Evolutionary conservation across 2,888 invertebrate species (phyloP).

Genomic region (Idaea dimidiata): DNA sequence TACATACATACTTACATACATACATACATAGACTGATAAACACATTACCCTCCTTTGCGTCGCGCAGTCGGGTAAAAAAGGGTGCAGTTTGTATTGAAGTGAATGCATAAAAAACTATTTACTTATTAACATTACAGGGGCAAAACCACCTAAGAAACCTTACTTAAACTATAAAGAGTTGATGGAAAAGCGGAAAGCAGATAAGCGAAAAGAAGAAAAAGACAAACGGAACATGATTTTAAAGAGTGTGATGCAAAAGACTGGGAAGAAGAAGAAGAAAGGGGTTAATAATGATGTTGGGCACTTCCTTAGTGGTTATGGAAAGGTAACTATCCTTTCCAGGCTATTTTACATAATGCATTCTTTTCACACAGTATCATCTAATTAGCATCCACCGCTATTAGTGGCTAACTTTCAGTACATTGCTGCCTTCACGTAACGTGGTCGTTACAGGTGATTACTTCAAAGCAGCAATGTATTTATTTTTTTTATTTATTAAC

Average conservation of each 20-base stretch:
- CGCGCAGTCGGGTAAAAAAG: too few species aligned
- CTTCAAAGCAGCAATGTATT: too few species aligned
- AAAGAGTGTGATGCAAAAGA: conserved; percentile 79
- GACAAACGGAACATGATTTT: conserved; percentile 81
- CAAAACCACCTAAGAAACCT: conserved; percentile 87
- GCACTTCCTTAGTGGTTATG: conserved; percentile 67
- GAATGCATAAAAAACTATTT: too few species aligned
- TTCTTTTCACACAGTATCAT: conserved; percentile 3
- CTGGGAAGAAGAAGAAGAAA: conserved; percentile 73
- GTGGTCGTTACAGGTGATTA: too few species aligned
- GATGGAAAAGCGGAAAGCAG: conserved; percentile 80
- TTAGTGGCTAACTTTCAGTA: too few species aligned
- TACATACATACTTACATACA: too few species aligned
- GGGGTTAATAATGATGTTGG: conserved; percentile 67
- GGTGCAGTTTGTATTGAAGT: too few species aligned
- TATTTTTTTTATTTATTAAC: too few species aligned
- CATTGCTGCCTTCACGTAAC: too few species aligned
- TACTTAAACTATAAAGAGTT: conserved; percentile 88
- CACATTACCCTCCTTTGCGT: too few species aligned
- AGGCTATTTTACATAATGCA: conserved; percentile 2
- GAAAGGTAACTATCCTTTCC: conserved; percentile 57
- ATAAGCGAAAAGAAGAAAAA: conserved; percentile 71
- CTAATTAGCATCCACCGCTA: too few species aligned
- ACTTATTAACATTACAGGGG: conserved; percentile 73
- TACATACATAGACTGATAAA: too few species aligned